These are phyloP conservation scores for Ditula angustiorana DNA, from an alignment of 2,888 invertebrate genomes.

Conservation along the genomic window DNA sequence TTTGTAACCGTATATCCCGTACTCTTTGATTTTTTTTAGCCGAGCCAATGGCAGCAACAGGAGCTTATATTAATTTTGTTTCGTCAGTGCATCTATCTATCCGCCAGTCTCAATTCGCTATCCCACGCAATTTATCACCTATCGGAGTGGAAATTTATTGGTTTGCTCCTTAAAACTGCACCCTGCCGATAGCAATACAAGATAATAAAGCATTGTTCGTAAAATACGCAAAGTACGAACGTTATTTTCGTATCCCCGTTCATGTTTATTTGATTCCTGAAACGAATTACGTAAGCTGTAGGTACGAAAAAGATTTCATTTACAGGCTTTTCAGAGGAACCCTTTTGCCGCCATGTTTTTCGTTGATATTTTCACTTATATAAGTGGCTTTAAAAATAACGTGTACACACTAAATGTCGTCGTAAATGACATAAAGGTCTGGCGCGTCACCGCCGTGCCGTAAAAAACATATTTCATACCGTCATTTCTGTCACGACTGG, in stretches of 20 bases:
- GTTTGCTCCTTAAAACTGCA: constrained; percentile 15
- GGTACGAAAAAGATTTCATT: constrained; percentile 1
- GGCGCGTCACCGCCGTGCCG: constrained; percentile 12
- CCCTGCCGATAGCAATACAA: constrained; percentile 20
- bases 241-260: background rate
- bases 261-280: constrained; percentile 11
- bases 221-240: constrained; percentile 5
- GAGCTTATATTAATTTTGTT: constrained; percentile 17
- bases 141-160: constrained; percentile 28
- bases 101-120: constrained; percentile 12
- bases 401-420: constrained; percentile 30
- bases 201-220: constrained; percentile 27
- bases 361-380: constrained; percentile 6
- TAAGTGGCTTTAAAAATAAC: constrained; percentile 31
- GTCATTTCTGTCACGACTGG: background rate
- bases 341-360: background rate
- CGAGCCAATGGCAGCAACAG: background rate
- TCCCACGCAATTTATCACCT: constrained; percentile 34
- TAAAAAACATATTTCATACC: constrained; percentile 26
- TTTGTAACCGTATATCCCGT: background rate
- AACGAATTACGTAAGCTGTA: constrained; percentile 5
- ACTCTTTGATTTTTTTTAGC: background rate
- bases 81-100: constrained; percentile 27
- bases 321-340: background rate
- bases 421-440: constrained; percentile 27